Percentiles rank a stretch among this genome's conserved stretches.
Conservation (phyloP, 2,797 vertebrate genomes). For the Arctocebus calabarensis region DNA sequence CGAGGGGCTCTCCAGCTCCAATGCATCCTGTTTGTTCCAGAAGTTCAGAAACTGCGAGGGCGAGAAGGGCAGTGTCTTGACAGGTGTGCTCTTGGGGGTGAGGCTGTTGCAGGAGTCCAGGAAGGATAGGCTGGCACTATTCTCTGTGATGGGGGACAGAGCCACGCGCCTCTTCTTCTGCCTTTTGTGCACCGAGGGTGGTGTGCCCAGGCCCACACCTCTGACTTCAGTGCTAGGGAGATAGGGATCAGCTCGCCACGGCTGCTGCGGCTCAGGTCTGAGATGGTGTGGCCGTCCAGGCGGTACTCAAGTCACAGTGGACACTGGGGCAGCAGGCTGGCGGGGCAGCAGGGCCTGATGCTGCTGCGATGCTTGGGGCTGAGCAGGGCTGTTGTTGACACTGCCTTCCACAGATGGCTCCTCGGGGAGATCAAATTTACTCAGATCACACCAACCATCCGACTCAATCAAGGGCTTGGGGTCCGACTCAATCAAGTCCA, state of each 20-base stretch:
- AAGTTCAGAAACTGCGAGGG: too few relatives aligned
- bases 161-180: slow-evolving; percentile 92
- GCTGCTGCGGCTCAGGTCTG: slow-evolving; percentile 95
- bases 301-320: slow-evolving; percentile 94
- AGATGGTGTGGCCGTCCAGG: slow-evolving; percentile 95
- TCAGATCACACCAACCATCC: slow-evolving; percentile 97
- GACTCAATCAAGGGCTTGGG: too few relatives aligned
- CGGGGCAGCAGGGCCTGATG: slow-evolving; percentile 73
- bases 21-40: too few relatives aligned
- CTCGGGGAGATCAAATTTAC: slow-evolving; percentile 95
- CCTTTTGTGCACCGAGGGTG: slow-evolving; percentile 92
- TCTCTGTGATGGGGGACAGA: slow-evolving; percentile 92
- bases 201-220: slow-evolving; percentile 86
- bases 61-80: slow-evolving; percentile 97
- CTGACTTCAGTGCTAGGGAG: slow-evolving; percentile 91
- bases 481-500: slow-evolving; percentile 96
- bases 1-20: too few relatives aligned
- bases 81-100: slow-evolving; percentile 97
- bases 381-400: slow-evolving; percentile 34
- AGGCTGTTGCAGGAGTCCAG: slow-evolving; percentile 93
- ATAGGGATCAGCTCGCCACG: slow-evolving; percentile 98
- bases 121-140: too few relatives aligned
- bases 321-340: neutral
- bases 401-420: slow-evolving; percentile 83
- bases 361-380: neutral